A percentile compares a stretch with the other conserved stretches of the same genome.
phyloP scores from a whole-genome alignment of 2,113 vertebrate species.

The Zosterops borbonicus region DNA sequence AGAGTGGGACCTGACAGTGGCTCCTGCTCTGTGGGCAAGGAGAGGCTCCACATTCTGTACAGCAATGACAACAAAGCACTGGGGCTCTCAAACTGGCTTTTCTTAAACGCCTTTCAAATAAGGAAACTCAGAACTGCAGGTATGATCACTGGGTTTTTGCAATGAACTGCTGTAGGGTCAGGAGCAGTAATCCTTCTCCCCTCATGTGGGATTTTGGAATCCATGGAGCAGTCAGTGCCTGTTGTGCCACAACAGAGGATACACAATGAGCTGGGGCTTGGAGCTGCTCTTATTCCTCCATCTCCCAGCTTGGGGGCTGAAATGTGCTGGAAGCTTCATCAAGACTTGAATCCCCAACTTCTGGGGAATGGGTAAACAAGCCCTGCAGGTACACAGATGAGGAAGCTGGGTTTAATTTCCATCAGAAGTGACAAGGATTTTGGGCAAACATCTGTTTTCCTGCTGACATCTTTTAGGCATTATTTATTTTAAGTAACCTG shows the following conservation, averaged over 20 bases:
- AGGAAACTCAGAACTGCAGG: not conserved
- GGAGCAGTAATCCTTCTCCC: not conserved
- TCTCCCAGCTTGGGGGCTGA: not conserved
- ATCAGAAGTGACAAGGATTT: not conserved
- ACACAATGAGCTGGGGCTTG: not conserved
- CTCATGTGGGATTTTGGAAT: rapidly evolving
- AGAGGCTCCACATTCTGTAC: rapidly evolving
- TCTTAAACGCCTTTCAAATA: not conserved
- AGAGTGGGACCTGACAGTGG: not conserved
- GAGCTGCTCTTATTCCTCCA: not conserved
- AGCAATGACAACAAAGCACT: not conserved
- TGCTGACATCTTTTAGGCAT: not conserved
- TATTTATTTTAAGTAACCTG: conserved; percentile 27
- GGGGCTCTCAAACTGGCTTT: not conserved
- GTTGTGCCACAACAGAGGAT: not conserved
- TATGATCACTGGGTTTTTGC: not conserved
- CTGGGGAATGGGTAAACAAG: not conserved
- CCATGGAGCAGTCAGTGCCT: not conserved
- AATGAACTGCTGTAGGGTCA: not conserved
- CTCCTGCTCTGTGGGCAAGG: not conserved
- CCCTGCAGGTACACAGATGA: not conserved
- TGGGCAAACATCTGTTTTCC: conserved; percentile 12
- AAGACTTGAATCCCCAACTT: not conserved
- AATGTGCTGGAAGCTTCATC: not conserved
- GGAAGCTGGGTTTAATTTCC: not conserved